Base-by-base conservation (phyloP, 2,113 vertebrate species). In the Saccopteryx bilineata region DNA sequence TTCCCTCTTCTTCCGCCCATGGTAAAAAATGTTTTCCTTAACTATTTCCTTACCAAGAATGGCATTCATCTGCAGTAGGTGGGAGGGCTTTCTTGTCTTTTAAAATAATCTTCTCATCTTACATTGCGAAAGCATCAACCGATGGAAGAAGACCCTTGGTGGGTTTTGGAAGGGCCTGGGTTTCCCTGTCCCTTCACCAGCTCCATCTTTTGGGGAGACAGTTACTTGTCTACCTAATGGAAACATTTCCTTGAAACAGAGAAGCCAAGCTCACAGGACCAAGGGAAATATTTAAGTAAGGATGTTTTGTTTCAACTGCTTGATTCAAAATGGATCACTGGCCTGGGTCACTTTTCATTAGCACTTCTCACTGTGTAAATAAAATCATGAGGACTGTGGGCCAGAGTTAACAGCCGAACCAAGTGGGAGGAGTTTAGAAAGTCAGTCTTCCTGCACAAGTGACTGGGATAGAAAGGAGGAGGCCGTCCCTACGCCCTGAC, bases 1-100 rank as follows among this genome's bases (percentile, higher is more conserved):
- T 97, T 97, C 95, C 96, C 96, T 98, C 93, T 97, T 91, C 91
- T 97, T 97, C 94, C 71, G 33, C 82, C 75, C 91, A 68, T 76
- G 66, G 74, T 75, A 66, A 79, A 79, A 90, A 94, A 81, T 88
- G 76, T 58, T 61, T 94, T 48, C 87, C 86, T 97, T 98, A 97
- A 98, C 96, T 87, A 48, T 91, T 97, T 97, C 93, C 71, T 96
- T 60, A 56, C 96, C 65, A 60, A 76, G 56, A 87, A 94, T 74
- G 75, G 31, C 56, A 33, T n/a, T 52, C 54, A 74, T 9, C 61
- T 81, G 21, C 24, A 14, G 72, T 66, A 72, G 71, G 65, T 1
- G 12, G 11, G 74, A 91, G 50, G 7, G 0, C 11, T 80, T 63
- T 75, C 28, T 94, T 52, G 7, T 84, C 90, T 93, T 86, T 83